Evolutionary conservation across 2,113 vertebrate species (phyloP).

Genomic region (Nipponia nippon): DNA sequence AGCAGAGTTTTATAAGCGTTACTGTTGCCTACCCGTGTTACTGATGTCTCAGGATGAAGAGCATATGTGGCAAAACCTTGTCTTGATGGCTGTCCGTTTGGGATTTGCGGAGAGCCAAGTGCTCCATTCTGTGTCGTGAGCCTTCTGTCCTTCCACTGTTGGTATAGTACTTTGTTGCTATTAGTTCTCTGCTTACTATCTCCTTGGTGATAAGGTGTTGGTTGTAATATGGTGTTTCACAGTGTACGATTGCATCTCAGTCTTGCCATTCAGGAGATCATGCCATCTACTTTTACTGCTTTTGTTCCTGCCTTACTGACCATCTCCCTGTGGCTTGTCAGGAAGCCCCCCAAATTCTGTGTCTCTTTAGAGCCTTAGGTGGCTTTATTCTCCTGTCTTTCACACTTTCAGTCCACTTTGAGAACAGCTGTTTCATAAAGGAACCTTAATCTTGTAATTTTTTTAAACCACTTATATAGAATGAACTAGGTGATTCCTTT

Average conservation of each 20-base stretch:
- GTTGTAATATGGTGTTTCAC: neutral
- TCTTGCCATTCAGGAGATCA: neutral
- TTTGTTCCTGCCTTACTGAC: neutral
- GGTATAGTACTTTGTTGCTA: neutral
- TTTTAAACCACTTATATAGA: neutral
- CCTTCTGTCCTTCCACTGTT: neutral
- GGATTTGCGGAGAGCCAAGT: neutral
- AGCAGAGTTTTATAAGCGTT: neutral
- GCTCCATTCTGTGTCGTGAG: neutral
- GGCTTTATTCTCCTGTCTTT: neutral
- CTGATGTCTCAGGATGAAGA: neutral
- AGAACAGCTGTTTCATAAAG: neutral
- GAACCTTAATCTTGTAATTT: neutral
- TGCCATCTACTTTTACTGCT: neutral
- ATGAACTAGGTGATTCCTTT: neutral
- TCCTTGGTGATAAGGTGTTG: neutral
- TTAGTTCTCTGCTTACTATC: neutral
- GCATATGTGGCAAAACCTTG: neutral
- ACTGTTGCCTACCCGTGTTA: neutral
- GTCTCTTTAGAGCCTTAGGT: neutral
- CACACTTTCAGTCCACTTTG: neutral
- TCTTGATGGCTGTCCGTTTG: neutral
- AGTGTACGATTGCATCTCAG: neutral
- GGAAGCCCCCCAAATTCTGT: neutral
- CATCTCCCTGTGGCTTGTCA: neutral